Conservation (phyloP, 2,888 invertebrate genomes). For the Eurytoma californica region DNA sequence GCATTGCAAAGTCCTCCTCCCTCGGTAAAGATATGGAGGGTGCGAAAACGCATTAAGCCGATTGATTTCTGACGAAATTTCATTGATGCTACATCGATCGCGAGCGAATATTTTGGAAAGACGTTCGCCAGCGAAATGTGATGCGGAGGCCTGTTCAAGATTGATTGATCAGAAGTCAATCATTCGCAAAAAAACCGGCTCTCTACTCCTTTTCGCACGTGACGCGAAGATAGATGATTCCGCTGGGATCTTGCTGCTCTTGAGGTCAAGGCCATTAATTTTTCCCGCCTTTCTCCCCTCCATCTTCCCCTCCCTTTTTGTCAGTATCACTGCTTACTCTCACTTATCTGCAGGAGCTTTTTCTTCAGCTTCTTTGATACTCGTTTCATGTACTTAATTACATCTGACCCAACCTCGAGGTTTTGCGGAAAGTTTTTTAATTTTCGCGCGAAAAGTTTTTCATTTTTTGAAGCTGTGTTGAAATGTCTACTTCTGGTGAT, state of each 20-base stretch:
- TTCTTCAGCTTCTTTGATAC: background rate
- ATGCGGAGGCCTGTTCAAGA: constrained; percentile 26
- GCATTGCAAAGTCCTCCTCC: too few species aligned
- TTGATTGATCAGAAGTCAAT: constrained; percentile 53
- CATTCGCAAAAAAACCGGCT: constrained; percentile 27
- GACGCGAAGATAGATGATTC: constrained; percentile 46
- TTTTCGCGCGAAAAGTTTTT: too few species aligned
- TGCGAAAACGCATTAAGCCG: too few species aligned
- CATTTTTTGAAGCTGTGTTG: too few species aligned
- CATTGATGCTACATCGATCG: too few species aligned
- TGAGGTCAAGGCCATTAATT: constrained; percentile 46
- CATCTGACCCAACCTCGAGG: too few species aligned
- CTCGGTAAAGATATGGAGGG: too few species aligned
- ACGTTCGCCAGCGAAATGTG: background rate
- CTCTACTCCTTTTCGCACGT: background rate
- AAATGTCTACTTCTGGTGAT: too few species aligned
- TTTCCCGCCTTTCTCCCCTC: background rate
- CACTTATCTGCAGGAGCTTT: background rate
- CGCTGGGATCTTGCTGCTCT: background rate
- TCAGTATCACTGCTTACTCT: background rate
- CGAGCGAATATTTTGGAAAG: too few species aligned
- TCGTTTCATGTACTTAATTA: too few species aligned
- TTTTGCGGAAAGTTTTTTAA: too few species aligned
- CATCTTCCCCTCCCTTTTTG: background rate
- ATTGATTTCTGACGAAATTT: too few species aligned